Evolutionary conservation across 2,888 invertebrate species (phyloP), one percentile per base, ranked within the genome.

Genomic region (Melangyna quadrimaculata): DNA sequence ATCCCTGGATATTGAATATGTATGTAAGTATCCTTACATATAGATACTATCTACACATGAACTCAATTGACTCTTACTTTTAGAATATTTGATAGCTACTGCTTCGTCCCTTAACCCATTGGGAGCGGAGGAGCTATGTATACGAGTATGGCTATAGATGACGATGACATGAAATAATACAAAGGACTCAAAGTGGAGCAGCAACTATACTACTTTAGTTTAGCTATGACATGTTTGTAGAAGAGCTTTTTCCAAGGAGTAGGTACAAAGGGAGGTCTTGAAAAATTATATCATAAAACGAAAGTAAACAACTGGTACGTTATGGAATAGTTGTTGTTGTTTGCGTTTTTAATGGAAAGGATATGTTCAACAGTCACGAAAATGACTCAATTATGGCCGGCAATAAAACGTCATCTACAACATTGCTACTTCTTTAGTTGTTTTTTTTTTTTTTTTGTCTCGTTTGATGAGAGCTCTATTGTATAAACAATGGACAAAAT

Each of bases 301-400:
- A 71, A 72, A 84, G 71, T 59, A 71, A 84, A 75, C 77, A 79
- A 74, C 82, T 51, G 43, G 29, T 55, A 24, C 24, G 7, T 22
- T 51, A 24, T 14, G 9, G 2, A 48, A 19, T 69, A 37, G 22
- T 27, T 40, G 37, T 40, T 40, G 72, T 4, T n/a, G 61, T 55
- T 35, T 55, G 48, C 67, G 35, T 72, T 72, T 63, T 75, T 80
- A 80, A 80, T 84, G 80, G 75, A 84, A 77, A 71, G 84, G 80
- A 84, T 80, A 84, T 80, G 84, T 80, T 84, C 80, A 80, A 84
- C 84, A 84, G 84, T 80, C 84, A 84, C 84, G 84, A 80, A 72
- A 80, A 75, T 69, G 67, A 59, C 84, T 77, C 80, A 84, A 80
- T 84, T 84, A 84, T 84, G 32, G 48, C 35, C 61, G 84, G 67